Percentiles rank a stretch among this genome's conserved stretches.
phyloP scores from a whole-genome alignment of 2,888 invertebrate species.

The Pomacea canaliculata region DNA sequence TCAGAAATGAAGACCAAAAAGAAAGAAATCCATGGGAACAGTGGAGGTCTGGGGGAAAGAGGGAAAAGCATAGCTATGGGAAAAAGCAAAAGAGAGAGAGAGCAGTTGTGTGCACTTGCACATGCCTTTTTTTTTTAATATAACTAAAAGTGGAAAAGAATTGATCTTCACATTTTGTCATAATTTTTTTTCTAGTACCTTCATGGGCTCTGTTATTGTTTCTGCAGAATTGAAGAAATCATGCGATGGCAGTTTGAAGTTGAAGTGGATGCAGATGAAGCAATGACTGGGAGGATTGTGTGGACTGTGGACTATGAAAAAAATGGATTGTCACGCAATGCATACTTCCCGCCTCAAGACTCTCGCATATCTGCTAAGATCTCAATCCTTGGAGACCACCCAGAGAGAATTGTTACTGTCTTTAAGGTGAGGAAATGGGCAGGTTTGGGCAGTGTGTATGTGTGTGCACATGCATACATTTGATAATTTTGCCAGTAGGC shows the following conservation, averaged over 20 bases:
- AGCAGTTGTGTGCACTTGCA: no score
- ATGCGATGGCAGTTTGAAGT: conserved; percentile 94
- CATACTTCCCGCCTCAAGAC: conserved; percentile 47
- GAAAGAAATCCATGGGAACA: no score
- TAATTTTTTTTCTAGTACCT: no score
- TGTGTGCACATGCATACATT: no score
- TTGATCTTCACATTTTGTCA: no score
- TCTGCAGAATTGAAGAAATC: conserved; percentile 79
- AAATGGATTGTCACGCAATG: conserved; percentile 46
- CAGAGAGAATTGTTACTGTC: conserved; percentile 56
- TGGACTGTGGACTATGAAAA: conserved; percentile 85
- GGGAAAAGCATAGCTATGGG: no score
- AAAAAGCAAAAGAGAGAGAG: no score
- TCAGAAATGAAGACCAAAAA: no score
- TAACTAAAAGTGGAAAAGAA: no score
- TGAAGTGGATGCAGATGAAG: conserved; percentile 80
- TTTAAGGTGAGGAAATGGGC: conserved; percentile 49
- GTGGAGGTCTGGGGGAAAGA: no score
- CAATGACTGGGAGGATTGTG: conserved; percentile 82
- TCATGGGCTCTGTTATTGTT: not conserved
- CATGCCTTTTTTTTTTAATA: no score
- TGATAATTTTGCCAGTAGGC: no score
- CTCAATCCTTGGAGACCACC: conserved; percentile 47
- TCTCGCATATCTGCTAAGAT: conserved; percentile 54
- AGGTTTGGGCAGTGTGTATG: not conserved